Percentiles rank a stretch among this genome's conserved stretches.
These are phyloP conservation scores for Plestiodon gilberti DNA, from an alignment of 2,113 vertebrate genomes.

Conservation along the genomic window DNA sequence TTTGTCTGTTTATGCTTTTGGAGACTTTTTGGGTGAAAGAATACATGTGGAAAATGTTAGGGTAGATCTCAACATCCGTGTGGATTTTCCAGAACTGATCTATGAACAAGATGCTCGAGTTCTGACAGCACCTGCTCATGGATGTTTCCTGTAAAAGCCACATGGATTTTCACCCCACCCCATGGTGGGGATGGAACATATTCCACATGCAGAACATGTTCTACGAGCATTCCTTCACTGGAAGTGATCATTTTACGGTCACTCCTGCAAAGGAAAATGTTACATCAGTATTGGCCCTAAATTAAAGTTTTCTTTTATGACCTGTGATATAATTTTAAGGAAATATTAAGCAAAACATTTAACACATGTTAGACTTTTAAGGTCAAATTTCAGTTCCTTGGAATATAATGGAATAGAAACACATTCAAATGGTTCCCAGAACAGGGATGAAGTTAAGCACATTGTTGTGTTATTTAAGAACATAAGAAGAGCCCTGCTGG, in stretches of 20 bases:
- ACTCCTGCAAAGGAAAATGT: neutral
- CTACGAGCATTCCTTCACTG: neutral
- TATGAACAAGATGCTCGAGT: neutral
- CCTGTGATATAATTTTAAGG: slow-evolving; percentile 10
- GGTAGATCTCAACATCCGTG: neutral
- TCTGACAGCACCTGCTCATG: neutral
- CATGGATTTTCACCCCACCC: neutral
- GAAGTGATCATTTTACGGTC: neutral
- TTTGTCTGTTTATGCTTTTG: neutral
- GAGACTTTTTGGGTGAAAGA: neutral
- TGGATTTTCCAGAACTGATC: neutral
- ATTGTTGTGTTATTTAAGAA: neutral
- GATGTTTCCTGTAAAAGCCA: neutral
- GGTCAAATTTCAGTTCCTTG: neutral
- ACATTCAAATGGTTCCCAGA: slow-evolving; percentile 1
- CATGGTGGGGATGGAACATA: no score
- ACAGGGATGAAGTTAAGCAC: neutral
- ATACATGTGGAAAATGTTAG: neutral
- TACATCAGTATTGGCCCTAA: slow-evolving; percentile 4
- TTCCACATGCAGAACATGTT: neutral
- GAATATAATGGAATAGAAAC: slow-evolving; percentile 1
- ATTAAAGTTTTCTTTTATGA: slow-evolving; percentile 15
- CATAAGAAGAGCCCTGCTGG: no score
- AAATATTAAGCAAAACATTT: slow-evolving; percentile 17
- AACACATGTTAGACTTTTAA: slow-evolving; percentile 7